A percentile compares a stretch with the other conserved stretches of the same genome.
These are phyloP conservation scores for Chrysomela aeneicollis DNA, from an alignment of 2,888 invertebrate genomes.

Conservation along the genomic window DNA sequence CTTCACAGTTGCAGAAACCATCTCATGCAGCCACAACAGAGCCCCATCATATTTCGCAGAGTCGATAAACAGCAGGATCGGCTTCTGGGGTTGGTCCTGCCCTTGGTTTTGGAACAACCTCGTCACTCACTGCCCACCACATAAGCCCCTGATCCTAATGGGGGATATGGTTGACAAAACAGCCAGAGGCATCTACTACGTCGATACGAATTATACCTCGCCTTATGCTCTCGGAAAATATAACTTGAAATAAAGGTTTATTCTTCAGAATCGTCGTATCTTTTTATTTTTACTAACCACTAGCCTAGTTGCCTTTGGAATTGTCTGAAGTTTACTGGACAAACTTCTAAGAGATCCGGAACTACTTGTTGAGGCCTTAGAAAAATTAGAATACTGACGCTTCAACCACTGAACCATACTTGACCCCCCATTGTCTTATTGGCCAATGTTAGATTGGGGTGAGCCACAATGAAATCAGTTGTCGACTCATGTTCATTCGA, in stretches of 20 bases:
- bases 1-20: conserved; percentile 61
- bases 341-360: too few species aligned
- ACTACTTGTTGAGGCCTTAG: too few species aligned
- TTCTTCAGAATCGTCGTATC: too few species aligned
- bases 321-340: too few species aligned
- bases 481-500: too few species aligned
- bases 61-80: conserved; percentile 67
- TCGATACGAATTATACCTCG: conserved; percentile 63
- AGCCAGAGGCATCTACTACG: conserved; percentile 63
- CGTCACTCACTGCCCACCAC: conserved; percentile 67
- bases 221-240: conserved; percentile 70
- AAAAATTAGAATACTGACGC: too few species aligned
- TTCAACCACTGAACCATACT: too few species aligned
- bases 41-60: conserved; percentile 72
- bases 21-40: conserved; percentile 71
- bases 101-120: conserved; percentile 66
- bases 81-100: conserved; percentile 75
- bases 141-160: conserved; percentile 61
- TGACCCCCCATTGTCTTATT: too few species aligned
- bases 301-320: too few species aligned
- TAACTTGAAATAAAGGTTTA: background rate
- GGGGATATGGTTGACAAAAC: conserved; percentile 62
- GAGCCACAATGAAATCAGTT: too few species aligned
- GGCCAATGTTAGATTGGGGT: too few species aligned
- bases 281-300: too few species aligned